These are phyloP conservation scores for Cheiracanthium punctorium DNA, from an alignment of 2,888 invertebrate species.

Conservation along the genomic window DNA sequence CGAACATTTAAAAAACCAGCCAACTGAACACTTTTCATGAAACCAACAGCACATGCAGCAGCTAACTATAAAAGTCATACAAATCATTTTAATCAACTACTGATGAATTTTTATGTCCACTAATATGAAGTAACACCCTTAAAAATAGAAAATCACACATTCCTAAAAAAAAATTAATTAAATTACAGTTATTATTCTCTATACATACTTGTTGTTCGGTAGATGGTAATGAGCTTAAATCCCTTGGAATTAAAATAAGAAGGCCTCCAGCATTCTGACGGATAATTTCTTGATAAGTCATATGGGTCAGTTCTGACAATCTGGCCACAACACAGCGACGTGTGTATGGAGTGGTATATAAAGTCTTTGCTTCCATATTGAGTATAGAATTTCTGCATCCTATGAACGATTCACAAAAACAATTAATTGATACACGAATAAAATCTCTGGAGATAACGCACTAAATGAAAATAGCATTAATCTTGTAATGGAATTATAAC, in stretches of 20 bases:
- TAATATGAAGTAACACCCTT: neutral
- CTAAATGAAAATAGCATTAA: no score
- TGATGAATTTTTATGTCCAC: no score
- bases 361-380: conserved; percentile 90
- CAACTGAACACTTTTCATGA: no score
- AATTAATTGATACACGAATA: no score
- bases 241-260: conserved; percentile 87
- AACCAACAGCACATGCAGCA: no score
- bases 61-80: no score
- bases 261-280: conserved; percentile 87
- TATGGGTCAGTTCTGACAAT: conserved; percentile 86
- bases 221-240: conserved; percentile 81
- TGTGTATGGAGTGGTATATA: conserved; percentile 83
- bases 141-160: no score
- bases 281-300: conserved; percentile 85
- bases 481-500: no score
- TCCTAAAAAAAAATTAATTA: neutral
- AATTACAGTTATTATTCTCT: neutral
- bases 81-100: no score
- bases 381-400: conserved; percentile 90
- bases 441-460: no score
- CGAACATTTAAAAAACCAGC: no score
- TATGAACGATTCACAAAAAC: no score
- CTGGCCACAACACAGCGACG: conserved; percentile 91
- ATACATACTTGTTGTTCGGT: conserved; percentile 77